Evolutionary conservation across 2,113 vertebrate genomes (phyloP).

Genomic region (Platysternon megacephalum): DNA sequence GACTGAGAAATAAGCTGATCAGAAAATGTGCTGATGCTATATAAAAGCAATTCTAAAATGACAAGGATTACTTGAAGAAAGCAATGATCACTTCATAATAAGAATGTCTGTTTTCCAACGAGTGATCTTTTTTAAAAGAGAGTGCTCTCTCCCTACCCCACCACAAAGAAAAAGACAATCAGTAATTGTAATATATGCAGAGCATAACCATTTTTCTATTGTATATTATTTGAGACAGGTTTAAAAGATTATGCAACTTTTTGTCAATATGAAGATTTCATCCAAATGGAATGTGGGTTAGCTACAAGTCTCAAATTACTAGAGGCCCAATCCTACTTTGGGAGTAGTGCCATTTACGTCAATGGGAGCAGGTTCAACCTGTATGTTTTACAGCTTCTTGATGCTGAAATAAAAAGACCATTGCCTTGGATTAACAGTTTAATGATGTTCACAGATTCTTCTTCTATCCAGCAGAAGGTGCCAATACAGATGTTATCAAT

Average conservation of each 20-base stretch:
- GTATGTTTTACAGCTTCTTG: not conserved
- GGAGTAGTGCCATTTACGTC: not conserved
- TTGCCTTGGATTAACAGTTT: not conserved
- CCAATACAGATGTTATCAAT: not conserved
- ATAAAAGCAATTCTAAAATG: not conserved
- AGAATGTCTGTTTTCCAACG: not conserved
- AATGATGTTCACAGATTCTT: not conserved
- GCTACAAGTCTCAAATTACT: fast-evolving
- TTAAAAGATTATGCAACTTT: not conserved
- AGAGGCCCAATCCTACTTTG: not conserved
- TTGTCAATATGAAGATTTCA: not conserved
- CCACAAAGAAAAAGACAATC: not conserved
- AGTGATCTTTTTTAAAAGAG: not conserved
- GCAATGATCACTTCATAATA: not conserved
- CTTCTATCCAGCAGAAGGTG: not conserved
- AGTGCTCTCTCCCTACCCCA: not conserved
- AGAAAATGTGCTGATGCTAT: not conserved
- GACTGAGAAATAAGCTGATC: not conserved
- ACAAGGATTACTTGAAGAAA: not conserved
- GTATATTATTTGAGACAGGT: not conserved
- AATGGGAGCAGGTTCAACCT: not conserved
- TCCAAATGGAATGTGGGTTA: not conserved
- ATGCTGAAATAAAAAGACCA: not conserved
- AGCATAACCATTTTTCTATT: not conserved
- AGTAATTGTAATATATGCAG: not conserved